These are phyloP conservation scores for Aphaenogaster floridana DNA, from an alignment of 1,140 invertebrate species.

Conservation along the genomic window DNA sequence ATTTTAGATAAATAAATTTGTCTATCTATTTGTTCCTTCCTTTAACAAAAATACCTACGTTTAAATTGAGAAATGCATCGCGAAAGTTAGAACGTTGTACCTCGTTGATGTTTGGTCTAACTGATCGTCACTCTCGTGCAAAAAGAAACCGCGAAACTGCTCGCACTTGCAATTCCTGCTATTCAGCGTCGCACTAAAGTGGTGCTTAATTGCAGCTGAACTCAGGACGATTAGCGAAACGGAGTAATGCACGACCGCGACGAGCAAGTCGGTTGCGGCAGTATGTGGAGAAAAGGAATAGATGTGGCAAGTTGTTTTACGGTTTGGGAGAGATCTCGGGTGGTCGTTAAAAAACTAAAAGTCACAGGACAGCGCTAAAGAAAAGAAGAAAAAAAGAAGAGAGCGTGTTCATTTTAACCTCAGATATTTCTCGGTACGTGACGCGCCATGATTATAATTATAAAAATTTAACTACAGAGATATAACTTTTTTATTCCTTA, in stretches of 20 bases:
- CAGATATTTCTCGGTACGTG: neutral
- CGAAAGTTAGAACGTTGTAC: neutral
- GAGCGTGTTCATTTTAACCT: neutral
- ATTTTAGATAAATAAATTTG: neutral
- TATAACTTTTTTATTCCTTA: neutral
- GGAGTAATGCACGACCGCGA: constrained; percentile 44
- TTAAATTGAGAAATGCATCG: neutral
- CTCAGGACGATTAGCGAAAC: constrained; percentile 63
- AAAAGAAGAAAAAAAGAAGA: neutral
- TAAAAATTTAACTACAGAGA: neutral
- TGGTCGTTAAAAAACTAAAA: constrained; percentile 48
- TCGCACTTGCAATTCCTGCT: constrained; percentile 49
- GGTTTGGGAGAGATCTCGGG: constrained; percentile 45
- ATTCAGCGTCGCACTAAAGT: constrained; percentile 44
- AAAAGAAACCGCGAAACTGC: constrained; percentile 43
- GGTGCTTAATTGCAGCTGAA: constrained; percentile 70
- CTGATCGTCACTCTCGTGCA: neutral
- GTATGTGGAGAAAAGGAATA: constrained; percentile 23
- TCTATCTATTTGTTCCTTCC: neutral
- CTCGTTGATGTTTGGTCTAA: constrained; percentile 54
- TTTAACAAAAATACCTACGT: neutral
- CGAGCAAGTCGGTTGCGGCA: constrained; percentile 42
- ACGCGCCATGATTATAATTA: neutral
- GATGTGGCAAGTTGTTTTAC: constrained; percentile 36
- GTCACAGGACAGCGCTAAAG: neutral